Evolutionary conservation across 2,113 vertebrate species (phyloP), one percentile per base, ranked within the genome.

Genomic region (Sturnira hondurensis): DNA sequence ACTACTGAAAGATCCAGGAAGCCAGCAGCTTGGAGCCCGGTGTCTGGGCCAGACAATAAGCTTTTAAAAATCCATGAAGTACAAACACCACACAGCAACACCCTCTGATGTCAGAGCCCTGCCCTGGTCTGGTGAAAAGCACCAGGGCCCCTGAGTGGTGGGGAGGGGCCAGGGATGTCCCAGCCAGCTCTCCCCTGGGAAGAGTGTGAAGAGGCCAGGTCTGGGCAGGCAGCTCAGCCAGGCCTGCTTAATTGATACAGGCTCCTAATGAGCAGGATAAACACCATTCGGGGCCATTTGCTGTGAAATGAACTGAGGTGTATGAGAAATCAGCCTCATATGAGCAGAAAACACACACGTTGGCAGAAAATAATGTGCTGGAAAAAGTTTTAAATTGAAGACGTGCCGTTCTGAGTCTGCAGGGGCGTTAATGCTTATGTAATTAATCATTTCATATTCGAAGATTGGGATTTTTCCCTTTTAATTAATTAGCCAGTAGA

Each of bases 381-480:
- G 74, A 76, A 94, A 93, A 93, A 92, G 93, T 92, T 94, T 93
- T 91, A 90, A 93, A 91, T 87, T n/a, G 89, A 96, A 92, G 93
- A 92, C 31, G 2, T 95, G 87, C 65, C 0, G 9, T 90, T 93
- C 88, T 54, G 92, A 74, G 76, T 93, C 90, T 94, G 95, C 95
- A 94, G 96, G 89, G 95, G 96, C 54, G 33, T 85, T 96, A 93
- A 45, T 87, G 92, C 97, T 95, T 96, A 90, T 89, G 96, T 81
- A 97, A 98, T 98, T 95, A 97, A 98, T 98, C 97, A 98, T 93
- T 96, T 95, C 92, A 88, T 91, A 95, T 95, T 92, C 96, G 91
- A 95, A 96, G 67, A 96, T 94, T 89, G 96, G 83, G 74, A 73
- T 74, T 93, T 97, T 96, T 20, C 86, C 76, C 78, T 94, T 89